Evolutionary conservation across 2,797 vertebrate species (phyloP).

Genomic region (Ctenopoma multispine): DNA sequence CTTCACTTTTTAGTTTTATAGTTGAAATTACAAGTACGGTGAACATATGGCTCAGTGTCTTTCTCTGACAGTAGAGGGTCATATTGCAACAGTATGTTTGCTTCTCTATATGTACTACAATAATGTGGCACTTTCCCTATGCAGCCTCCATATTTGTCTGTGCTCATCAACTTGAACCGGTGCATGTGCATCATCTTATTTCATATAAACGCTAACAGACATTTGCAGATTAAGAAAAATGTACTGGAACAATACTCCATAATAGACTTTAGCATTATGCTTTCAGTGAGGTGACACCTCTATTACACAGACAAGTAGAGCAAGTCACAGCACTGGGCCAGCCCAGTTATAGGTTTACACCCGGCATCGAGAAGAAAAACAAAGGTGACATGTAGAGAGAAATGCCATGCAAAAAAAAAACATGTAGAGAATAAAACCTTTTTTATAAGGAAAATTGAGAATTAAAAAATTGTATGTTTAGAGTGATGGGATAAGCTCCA

Average conservation of each 20-base stretch:
- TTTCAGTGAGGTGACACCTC: slow-evolving; percentile 60
- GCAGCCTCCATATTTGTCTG: not conserved
- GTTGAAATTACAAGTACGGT: slow-evolving; percentile 15
- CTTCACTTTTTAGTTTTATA: not conserved
- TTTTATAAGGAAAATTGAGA: no score
- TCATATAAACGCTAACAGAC: slow-evolving; percentile 52
- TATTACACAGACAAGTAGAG: slow-evolving; percentile 78
- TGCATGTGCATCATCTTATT: slow-evolving; percentile 34
- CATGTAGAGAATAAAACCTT: no score
- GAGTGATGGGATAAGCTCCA: no score
- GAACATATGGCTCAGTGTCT: slow-evolving; percentile 24
- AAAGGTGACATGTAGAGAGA: slow-evolving; percentile 20
- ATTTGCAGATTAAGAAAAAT: slow-evolving; percentile 60
- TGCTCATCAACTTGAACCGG: not conserved
- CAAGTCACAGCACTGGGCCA: slow-evolving; percentile 66
- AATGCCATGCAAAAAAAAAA: slow-evolving; percentile 31
- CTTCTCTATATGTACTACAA: slow-evolving; percentile 2
- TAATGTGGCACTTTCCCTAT: not conserved
- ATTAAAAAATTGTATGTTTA: no score
- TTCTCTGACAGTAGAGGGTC: slow-evolving; percentile 23
- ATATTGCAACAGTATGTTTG: slow-evolving; percentile 9
- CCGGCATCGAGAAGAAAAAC: slow-evolving; percentile 17
- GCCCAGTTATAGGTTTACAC: slow-evolving; percentile 49
- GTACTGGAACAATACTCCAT: slow-evolving; percentile 58
- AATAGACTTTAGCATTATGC: slow-evolving; percentile 53